Evolutionary conservation across 2,113 vertebrate species (phyloP).

Genomic region (Gracilinanus agilis): DNA sequence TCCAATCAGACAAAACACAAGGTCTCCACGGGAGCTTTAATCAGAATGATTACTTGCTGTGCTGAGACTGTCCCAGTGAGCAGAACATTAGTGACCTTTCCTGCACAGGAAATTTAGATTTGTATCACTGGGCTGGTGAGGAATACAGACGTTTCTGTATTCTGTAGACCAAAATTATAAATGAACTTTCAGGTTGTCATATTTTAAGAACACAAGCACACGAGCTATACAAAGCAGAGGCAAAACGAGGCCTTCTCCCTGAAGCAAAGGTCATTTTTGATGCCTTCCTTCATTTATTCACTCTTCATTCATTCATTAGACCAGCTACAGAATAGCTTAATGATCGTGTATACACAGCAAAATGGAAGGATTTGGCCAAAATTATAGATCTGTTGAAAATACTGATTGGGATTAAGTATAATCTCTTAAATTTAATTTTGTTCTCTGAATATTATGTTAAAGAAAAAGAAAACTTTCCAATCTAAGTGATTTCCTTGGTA

Average conservation of each 20-base stretch:
- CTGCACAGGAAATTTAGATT: slow-evolving; percentile 69
- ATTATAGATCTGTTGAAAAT: background rate
- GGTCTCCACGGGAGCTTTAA: slow-evolving; percentile 69
- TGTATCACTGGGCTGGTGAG: slow-evolving; percentile 67
- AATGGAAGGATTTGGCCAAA: background rate
- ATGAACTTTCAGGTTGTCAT: slow-evolving; percentile 63
- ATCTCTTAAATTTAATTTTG: slow-evolving; percentile 37
- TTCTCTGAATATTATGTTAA: slow-evolving; percentile 35
- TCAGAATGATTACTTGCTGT: slow-evolving; percentile 31
- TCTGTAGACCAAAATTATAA: slow-evolving; percentile 52
- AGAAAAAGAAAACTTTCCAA: slow-evolving; percentile 14
- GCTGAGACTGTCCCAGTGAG: slow-evolving; percentile 51
- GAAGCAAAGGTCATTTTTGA: slow-evolving; percentile 51
- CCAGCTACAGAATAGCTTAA: background rate
- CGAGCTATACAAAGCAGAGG: slow-evolving; percentile 50
- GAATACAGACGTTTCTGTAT: slow-evolving; percentile 66
- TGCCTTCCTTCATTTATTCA: slow-evolving; percentile 18
- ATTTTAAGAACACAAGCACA: slow-evolving; percentile 65
- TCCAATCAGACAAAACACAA: slow-evolving; percentile 66
- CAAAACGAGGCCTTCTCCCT: slow-evolving; percentile 32
- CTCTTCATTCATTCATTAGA: slow-evolving; percentile 24
- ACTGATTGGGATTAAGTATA: background rate
- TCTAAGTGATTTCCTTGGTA: background rate
- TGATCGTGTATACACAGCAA: slow-evolving; percentile 17
- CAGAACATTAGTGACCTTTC: slow-evolving; percentile 61